These are phyloP conservation scores for Orthochromis indermauri DNA, from an alignment of 2,113 vertebrate genomes.

Conservation along the genomic window DNA sequence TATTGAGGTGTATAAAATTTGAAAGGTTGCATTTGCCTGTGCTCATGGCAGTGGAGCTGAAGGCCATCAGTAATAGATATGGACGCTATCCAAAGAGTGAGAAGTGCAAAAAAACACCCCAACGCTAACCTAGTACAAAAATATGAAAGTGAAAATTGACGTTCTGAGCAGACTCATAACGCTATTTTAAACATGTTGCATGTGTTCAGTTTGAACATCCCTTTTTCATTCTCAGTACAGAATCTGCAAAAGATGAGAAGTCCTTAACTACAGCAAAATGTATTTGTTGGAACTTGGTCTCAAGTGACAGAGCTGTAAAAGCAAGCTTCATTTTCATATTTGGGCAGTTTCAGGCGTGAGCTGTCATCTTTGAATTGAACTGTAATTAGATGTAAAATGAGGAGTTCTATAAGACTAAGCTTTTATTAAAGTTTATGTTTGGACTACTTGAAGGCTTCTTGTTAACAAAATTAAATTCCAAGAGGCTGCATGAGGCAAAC, in stretches of 20 bases:
- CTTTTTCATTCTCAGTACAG: accelerated
- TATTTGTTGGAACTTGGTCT: neutral
- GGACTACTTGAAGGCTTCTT: neutral
- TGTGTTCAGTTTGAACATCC: neutral
- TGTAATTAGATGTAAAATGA: neutral
- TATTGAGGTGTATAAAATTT: too few relatives aligned
- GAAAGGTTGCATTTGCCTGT: neutral
- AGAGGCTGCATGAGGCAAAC: neutral
- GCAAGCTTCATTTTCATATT: neutral
- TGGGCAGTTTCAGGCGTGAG: accelerated
- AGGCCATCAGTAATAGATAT: neutral
- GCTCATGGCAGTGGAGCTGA: neutral
- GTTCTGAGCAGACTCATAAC: accelerated
- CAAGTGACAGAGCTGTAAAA: neutral
- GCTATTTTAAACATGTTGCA: accelerated
- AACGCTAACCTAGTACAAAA: neutral
- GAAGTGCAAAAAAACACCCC: neutral
- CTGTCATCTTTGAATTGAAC: neutral
- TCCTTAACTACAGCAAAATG: neutral
- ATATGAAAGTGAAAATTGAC: neutral
- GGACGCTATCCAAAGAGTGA: accelerated
- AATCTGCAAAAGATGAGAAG: neutral
- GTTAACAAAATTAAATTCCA: neutral
- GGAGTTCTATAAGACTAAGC: neutral
- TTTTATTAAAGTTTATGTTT: neutral